A percentile compares a stretch with the other conserved stretches of the same genome.
Conservation (phyloP, 2,888 invertebrate species). For the Chrysomela aeneicollis region DNA sequence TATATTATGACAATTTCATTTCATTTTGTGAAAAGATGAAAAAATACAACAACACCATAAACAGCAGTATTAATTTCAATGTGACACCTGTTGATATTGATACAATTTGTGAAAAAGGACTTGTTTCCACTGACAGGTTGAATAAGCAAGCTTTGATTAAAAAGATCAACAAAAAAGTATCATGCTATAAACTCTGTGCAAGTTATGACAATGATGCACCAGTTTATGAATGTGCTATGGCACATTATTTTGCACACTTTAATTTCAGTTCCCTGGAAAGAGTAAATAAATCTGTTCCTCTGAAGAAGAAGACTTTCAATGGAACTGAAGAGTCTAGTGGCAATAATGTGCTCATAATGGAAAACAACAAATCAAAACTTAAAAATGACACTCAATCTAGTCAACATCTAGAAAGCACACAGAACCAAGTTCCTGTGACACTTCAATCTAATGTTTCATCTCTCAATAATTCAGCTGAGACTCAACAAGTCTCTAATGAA, state of each 20-base stretch:
- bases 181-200: slow-evolving; percentile 22
- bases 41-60: slow-evolving; percentile 1
- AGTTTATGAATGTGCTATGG: slow-evolving; percentile 25
- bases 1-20: slow-evolving; percentile 44
- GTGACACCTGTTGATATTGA: not conserved
- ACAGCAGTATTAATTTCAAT: not conserved
- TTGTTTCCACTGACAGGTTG: not conserved
- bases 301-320: too few species aligned
- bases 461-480: too few species aligned
- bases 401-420: too few species aligned
- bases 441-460: too few species aligned
- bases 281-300: too few species aligned
- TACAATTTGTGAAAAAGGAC: not conserved
- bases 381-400: too few species aligned
- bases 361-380: too few species aligned
- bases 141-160: not conserved
- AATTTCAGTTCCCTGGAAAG: not conserved
- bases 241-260: slow-evolving; percentile 28
- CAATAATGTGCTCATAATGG: too few species aligned
- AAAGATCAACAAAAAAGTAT: not conserved
- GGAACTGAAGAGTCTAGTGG: too few species aligned
- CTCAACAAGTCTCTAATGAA: too few species aligned
- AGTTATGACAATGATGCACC: slow-evolving; percentile 4
- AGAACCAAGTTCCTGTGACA: too few species aligned
- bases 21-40: slow-evolving; percentile 36